Evolutionary conservation across 2,113 vertebrate genomes (phyloP).

Genomic region (Trematocara nigrifrons): DNA sequence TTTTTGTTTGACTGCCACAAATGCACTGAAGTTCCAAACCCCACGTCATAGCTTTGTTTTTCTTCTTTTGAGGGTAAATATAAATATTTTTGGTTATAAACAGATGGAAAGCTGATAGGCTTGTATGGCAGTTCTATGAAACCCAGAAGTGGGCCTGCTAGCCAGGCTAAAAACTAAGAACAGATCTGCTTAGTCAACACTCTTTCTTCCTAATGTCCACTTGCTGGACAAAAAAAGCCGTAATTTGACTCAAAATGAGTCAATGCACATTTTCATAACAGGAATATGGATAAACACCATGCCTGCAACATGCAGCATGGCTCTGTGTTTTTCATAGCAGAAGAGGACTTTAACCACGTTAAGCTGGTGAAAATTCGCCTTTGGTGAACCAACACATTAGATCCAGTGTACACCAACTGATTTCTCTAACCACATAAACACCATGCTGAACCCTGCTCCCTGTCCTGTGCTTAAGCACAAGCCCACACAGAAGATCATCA

Average conservation of each 20-base stretch:
- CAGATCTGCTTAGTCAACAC: background rate
- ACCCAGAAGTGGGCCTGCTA: background rate
- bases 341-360: background rate
- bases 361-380: background rate
- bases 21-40: background rate
- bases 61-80: background rate
- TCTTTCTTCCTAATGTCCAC: background rate
- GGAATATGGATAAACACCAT: background rate
- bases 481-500: background rate
- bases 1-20: background rate
- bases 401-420: background rate
- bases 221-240: fast-evolving
- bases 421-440: background rate
- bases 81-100: background rate
- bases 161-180: background rate
- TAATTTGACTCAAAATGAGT: background rate
- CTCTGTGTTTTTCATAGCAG: background rate
- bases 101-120: background rate
- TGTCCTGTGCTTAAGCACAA: background rate
- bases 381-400: background rate
- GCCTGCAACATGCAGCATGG: background rate
- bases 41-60: background rate
- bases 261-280: background rate
- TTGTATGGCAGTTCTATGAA: background rate
- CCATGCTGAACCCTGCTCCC: background rate